Percentiles rank a stretch among this genome's conserved stretches.
phyloP scores from a whole-genome alignment of 2,113 vertebrate species.

The Ceratotherium simum region DNA sequence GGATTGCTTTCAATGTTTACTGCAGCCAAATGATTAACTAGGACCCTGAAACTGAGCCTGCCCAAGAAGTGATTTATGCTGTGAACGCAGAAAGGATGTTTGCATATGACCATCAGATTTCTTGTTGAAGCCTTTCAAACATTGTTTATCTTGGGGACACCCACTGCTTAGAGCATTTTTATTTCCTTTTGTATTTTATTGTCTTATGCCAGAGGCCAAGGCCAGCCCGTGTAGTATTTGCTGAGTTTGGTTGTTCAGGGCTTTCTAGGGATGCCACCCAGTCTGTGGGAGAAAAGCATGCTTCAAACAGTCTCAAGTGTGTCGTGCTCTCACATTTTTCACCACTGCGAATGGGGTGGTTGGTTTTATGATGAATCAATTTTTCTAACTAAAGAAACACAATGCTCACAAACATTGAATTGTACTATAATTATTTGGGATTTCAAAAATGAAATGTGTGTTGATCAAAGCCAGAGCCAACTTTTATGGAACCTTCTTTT shows the following conservation, averaged over 20 bases:
- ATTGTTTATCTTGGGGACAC: constrained; percentile 74
- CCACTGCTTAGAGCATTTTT: constrained; percentile 55
- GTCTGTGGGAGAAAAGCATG: not conserved
- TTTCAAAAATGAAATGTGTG: constrained; percentile 29
- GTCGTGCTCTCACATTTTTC: not conserved
- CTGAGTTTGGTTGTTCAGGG: constrained; percentile 31
- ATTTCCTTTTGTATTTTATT: constrained; percentile 74
- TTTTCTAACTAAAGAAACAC: constrained; percentile 23
- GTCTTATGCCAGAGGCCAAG: constrained; percentile 69
- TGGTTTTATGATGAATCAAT: not conserved
- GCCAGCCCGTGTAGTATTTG: constrained; percentile 33
- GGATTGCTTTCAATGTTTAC: constrained; percentile 72
- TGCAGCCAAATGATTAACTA: constrained; percentile 71
- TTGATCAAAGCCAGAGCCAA: not conserved
- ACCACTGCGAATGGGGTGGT: not conserved
- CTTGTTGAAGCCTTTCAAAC: constrained; percentile 70
- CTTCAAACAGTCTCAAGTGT: not conserved
- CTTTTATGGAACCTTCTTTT: not conserved
- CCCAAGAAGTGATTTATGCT: constrained; percentile 79
- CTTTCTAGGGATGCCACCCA: constrained; percentile 16
- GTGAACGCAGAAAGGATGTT: constrained; percentile 74
- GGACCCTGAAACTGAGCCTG: constrained; percentile 58
- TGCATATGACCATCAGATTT: constrained; percentile 70
- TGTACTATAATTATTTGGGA: constrained; percentile 23
- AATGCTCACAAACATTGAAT: not conserved